Percentiles rank a stretch among this genome's conserved stretches.
phyloP scores from a whole-genome alignment of 2,113 vertebrate species.

The Megaleporinus macrocephalus region DNA sequence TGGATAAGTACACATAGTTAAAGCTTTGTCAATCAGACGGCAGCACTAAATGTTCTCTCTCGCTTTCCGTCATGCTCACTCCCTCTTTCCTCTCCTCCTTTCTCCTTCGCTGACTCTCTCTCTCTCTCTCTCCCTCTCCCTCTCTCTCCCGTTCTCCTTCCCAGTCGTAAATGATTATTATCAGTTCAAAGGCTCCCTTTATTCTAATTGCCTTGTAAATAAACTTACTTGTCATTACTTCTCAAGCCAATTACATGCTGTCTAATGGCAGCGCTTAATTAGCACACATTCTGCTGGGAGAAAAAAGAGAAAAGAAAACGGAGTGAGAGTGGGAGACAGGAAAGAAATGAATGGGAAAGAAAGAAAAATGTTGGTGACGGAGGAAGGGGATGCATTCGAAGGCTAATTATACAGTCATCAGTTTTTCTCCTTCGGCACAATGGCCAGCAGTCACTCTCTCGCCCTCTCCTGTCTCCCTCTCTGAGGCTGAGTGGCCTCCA shows the following conservation, averaged over 20 bases:
- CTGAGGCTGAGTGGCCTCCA: slow-evolving; percentile 30
- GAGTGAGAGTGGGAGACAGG: slow-evolving; percentile 50
- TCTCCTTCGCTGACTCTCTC: not conserved
- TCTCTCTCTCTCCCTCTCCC: not conserved
- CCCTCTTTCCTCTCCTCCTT: not conserved
- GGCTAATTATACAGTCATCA: slow-evolving; percentile 60
- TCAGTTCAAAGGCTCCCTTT: slow-evolving; percentile 79
- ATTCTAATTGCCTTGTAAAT: slow-evolving; percentile 86
- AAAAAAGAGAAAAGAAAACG: slow-evolving; percentile 27
- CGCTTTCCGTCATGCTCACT: slow-evolving; percentile 5
- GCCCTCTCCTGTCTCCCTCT: slow-evolving; percentile 29
- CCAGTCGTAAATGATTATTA: slow-evolving; percentile 79
- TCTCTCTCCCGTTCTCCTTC: slow-evolving; percentile 28
- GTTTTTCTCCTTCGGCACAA: slow-evolving; percentile 52
- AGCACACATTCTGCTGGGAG: slow-evolving; percentile 77
- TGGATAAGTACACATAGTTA: slow-evolving; percentile 59
- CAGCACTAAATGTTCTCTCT: slow-evolving; percentile 20
- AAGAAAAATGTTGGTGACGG: slow-evolving; percentile 50
- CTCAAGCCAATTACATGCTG: slow-evolving; percentile 85
- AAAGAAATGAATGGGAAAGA: slow-evolving; percentile 56
- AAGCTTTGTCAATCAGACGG: slow-evolving; percentile 65
- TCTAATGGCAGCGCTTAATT: slow-evolving; percentile 85
- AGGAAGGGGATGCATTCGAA: slow-evolving; percentile 46
- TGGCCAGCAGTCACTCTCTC: slow-evolving; percentile 50
- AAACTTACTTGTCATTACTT: slow-evolving; percentile 87